A percentile compares a stretch with the other conserved stretches of the same genome.
phyloP scores from a whole-genome alignment of 2,113 vertebrate species.

The Daphoenositta chrysoptera region DNA sequence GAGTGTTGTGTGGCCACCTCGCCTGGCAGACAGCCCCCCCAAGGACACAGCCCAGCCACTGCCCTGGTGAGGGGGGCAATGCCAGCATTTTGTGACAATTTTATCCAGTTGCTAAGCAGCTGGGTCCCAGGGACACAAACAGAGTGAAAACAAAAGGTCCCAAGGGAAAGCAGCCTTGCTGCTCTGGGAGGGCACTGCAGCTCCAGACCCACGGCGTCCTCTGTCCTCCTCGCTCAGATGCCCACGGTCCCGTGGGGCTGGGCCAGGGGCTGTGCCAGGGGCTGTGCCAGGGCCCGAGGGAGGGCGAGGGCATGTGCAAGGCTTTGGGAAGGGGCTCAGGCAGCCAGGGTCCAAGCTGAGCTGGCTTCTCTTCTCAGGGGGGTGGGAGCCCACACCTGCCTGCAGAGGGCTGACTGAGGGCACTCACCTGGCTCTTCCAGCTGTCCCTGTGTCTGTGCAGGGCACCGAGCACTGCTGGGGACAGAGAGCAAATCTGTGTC shows the following conservation, averaged over 20 bases:
- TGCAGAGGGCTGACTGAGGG: background rate
- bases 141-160: background rate
- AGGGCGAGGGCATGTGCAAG: background rate
- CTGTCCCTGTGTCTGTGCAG: accelerated
- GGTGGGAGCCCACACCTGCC: background rate
- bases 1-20: accelerated
- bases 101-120: conserved; percentile 49
- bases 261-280: background rate
- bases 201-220: background rate
- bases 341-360: background rate
- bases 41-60: background rate
- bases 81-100: conserved; percentile 9
- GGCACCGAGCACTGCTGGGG: background rate
- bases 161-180: accelerated
- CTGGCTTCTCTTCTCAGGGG: accelerated
- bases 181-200: background rate
- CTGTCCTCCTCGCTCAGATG: accelerated
- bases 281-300: background rate
- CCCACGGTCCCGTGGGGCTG: accelerated
- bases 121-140: background rate
- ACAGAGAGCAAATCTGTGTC: background rate
- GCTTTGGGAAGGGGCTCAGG: background rate
- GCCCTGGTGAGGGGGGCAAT: background rate
- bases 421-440: background rate
- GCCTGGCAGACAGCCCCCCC: background rate